Conservation (phyloP, 1,140 invertebrate genomes). For the Aradophagus sp. region DNA sequence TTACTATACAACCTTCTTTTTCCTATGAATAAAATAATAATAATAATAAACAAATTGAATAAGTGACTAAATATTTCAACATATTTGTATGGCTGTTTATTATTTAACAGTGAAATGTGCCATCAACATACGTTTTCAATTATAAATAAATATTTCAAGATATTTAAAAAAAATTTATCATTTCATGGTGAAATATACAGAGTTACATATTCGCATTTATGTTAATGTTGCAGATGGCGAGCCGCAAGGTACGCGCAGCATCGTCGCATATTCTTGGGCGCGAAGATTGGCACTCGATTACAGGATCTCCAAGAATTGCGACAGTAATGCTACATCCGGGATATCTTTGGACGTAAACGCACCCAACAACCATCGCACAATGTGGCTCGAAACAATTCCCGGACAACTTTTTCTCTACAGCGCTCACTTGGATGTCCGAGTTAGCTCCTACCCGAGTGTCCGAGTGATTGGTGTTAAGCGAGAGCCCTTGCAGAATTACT, state of each 20-base stretch:
- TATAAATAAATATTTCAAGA: no score
- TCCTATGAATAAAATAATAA: no score
- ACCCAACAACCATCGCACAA: slow-evolving; percentile 56
- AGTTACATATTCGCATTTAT: slow-evolving; percentile 25
- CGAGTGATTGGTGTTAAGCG: slow-evolving; percentile 72
- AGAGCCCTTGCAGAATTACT: slow-evolving; percentile 61
- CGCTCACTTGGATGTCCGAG: slow-evolving; percentile 68
- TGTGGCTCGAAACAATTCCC: slow-evolving; percentile 69
- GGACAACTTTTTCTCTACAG: slow-evolving; percentile 70
- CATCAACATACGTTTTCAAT: no score
- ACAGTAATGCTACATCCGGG: slow-evolving; percentile 61
- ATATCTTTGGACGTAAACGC: slow-evolving; percentile 60
- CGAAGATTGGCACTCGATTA: slow-evolving; percentile 73
- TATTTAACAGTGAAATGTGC: no score
- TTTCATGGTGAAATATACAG: no score
- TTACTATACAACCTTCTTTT: no score
- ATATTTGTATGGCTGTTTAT: no score
- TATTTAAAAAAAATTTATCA: no score
- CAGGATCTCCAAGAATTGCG: slow-evolving; percentile 66
- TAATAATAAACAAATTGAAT: no score
- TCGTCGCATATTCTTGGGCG: slow-evolving; percentile 71
- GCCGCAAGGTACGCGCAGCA: slow-evolving; percentile 66
- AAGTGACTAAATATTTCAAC: no score
- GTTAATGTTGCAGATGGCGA: slow-evolving; percentile 59
- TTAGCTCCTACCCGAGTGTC: slow-evolving; percentile 67